These are phyloP conservation scores for Prochilodus magdalenae DNA, from an alignment of 2,113 vertebrate genomes.

Conservation along the genomic window DNA sequence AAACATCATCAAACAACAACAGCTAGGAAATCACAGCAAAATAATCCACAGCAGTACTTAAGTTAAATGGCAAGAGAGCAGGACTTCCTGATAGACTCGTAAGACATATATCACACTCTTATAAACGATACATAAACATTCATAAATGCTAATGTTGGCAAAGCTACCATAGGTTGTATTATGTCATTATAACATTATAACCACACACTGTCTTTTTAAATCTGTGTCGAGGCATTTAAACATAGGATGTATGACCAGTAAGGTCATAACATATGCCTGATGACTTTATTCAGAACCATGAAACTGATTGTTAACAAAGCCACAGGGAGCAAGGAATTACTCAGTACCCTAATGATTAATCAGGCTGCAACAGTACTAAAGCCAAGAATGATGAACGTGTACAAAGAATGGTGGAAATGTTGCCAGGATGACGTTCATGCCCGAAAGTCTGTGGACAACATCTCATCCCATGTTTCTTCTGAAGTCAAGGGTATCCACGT, in stretches of 20 bases:
- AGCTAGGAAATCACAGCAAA: neutral
- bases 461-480: neutral
- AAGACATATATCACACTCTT: neutral
- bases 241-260: neutral
- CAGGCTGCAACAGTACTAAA: neutral
- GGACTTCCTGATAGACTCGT: neutral
- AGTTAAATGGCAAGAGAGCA: neutral
- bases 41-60: constrained; percentile 2
- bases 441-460: neutral
- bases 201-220: neutral
- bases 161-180: neutral
- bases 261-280: neutral
- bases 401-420: neutral
- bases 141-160: constrained; percentile 1
- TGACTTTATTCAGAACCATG: neutral
- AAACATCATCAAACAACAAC: neutral
- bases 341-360: neutral
- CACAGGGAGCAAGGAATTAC: neutral
- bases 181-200: neutral
- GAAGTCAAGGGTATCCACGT: too few relatives aligned
- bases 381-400: neutral
- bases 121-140: constrained; percentile 2
- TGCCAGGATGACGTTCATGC: neutral
- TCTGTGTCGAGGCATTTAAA: constrained; percentile 6
- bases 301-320: constrained; percentile 10